Evolutionary conservation across 2,797 vertebrate genomes (phyloP), one percentile per base, ranked within the genome.

Genomic region (Taenioides sp.): DNA sequence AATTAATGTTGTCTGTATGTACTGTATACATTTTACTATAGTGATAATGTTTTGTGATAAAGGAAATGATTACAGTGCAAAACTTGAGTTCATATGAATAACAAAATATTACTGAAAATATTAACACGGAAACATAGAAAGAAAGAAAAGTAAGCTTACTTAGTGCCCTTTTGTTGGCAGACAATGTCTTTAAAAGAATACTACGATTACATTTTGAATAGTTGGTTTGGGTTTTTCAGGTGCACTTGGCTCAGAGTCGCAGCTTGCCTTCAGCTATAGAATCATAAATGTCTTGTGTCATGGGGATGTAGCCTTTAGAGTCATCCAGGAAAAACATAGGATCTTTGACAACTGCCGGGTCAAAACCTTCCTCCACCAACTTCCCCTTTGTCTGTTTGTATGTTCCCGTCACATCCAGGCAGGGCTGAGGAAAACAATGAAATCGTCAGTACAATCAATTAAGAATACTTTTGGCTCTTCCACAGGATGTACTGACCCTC

Each of bases 321-420:
- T 96, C 93, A 10, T 96, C 93, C 84, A 96, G 85, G 90, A 94
- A 94, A 83, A 94, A 95, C 12, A 97, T 65, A 20, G 43, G 28
- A 27, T 96, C 95, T 43, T 65, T 84, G 83, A 95, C 76, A 75
- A 85, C 6, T 0, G 80, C n/a, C 0, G 94, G 95, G 71, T 96
- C 80, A 78, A 96, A 97, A 69, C 94, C 95, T 58, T 97, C 94
- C 54, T 95, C 90, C 2, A 79, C 80, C 69, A 97, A 87, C 64
- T 88, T 94, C 73, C 85, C 75, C 87, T 98, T 96, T 59, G 91
- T 76, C 57, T 95, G 94, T 80, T 97, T 98, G 78, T 89, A 96
- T 0, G 96, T 97, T 67, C 89, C 91, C 4, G 95, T 98, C 75
- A 94, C 67, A 27, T 85, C 88, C 74, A 96, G 63, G 14, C 65